Evolutionary conservation across 2,113 vertebrate species (phyloP).

Genomic region (Bucco capensis): DNA sequence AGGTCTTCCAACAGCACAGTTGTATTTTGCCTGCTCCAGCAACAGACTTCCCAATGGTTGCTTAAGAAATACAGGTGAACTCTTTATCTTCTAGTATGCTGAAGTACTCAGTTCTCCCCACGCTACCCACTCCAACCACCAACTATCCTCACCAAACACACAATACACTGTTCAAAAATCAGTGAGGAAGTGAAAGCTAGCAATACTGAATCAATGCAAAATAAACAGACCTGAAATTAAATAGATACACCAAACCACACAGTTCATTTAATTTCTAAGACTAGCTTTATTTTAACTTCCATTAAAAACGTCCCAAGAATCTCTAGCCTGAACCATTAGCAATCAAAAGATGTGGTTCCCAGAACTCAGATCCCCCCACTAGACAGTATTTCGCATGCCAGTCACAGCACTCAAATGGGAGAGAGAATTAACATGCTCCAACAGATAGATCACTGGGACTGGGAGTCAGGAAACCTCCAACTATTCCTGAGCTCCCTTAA

Average conservation of each 20-base stretch:
- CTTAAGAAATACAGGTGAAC: neutral
- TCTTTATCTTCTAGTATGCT: neutral
- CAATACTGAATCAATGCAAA: neutral
- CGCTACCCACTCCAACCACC: neutral
- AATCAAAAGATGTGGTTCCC: neutral
- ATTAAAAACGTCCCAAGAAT: neutral
- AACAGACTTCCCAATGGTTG: neutral
- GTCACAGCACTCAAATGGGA: neutral
- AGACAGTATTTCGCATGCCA: neutral
- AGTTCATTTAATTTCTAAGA: neutral
- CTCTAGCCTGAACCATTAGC: neutral
- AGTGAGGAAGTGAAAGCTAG: neutral
- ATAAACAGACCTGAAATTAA: neutral
- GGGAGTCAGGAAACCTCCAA: slow-evolving; percentile 29
- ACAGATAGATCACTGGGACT: neutral
- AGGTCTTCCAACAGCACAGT: neutral
- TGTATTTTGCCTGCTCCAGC: neutral
- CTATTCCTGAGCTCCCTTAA: slow-evolving; percentile 18
- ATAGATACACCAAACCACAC: neutral
- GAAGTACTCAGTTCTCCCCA: neutral
- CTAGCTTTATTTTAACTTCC: neutral
- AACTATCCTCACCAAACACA: neutral
- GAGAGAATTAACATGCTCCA: neutral
- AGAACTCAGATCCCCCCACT: neutral
- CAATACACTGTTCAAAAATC: neutral